phyloP scores from a whole-genome alignment of 2,888 invertebrate genomes.

The Galerucella nymphaeae region DNA sequence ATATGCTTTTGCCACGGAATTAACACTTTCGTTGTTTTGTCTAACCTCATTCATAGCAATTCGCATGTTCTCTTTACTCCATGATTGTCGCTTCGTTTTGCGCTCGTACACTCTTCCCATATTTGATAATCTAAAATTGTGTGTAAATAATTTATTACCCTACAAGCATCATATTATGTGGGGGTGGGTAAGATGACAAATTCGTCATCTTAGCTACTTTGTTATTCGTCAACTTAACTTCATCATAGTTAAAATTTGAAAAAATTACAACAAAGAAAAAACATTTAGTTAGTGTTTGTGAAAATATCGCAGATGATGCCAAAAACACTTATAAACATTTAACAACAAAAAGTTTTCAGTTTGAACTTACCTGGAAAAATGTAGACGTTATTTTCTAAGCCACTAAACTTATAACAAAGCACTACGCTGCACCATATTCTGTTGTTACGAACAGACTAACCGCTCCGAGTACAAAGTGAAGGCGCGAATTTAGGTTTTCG shows the following conservation, averaged over 20 bases:
- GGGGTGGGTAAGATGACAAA: too few species aligned
- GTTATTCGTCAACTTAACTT: not conserved
- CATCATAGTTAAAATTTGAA: not conserved
- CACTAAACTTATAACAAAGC: not conserved
- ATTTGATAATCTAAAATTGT: slow-evolving; percentile 13
- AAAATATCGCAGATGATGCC: slow-evolving; percentile 6
- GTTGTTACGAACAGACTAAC: slow-evolving; percentile 2
- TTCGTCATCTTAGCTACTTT: too few species aligned
- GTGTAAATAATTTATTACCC: slow-evolving; percentile 1
- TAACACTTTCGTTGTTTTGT: slow-evolving; percentile 23
- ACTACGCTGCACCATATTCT: not conserved
- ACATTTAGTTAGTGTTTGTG: not conserved
- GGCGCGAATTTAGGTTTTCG: too few species aligned
- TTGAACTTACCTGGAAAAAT: slow-evolving; percentile 7
- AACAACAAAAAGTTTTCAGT: not conserved
- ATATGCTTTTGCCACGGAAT: slow-evolving; percentile 13
- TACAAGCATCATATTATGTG: too few species aligned
- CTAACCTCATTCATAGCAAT: slow-evolving; percentile 16
- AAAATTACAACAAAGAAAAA: slow-evolving; percentile 9
- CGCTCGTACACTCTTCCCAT: slow-evolving; percentile 15
- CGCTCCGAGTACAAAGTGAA: not conserved
- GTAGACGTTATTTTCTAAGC: not conserved
- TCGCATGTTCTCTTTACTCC: not conserved
- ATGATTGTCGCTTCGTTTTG: slow-evolving; percentile 10
- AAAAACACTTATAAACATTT: slow-evolving; percentile 4